A percentile compares a stretch with the other conserved stretches of the same genome.
These are phyloP conservation scores for Drosophila nigromelanica DNA, from an alignment of 1,140 invertebrate genomes.

Conservation along the genomic window DNA sequence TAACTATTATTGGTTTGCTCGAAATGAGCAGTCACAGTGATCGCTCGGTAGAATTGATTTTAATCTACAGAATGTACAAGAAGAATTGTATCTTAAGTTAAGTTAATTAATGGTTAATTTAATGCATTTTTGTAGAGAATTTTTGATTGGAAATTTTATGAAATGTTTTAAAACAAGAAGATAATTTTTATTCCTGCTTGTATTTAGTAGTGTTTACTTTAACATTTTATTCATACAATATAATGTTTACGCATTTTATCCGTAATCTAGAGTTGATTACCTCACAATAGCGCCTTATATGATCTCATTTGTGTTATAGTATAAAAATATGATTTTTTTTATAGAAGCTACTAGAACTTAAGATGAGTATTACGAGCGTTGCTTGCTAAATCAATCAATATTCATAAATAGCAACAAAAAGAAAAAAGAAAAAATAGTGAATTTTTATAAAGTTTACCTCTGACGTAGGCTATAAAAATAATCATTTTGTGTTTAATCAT, in stretches of 20 bases:
- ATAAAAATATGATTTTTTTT: background rate
- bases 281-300: background rate
- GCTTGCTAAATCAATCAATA: slow-evolving; percentile 8
- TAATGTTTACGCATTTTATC: background rate
- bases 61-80: too few species aligned
- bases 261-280: background rate
- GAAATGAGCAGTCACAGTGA: too few species aligned
- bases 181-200: too few species aligned
- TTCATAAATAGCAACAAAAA: background rate
- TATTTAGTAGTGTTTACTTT: too few species aligned
- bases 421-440: background rate
- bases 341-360: background rate
- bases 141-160: too few species aligned
- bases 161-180: too few species aligned
- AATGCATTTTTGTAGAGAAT: too few species aligned
- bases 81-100: too few species aligned
- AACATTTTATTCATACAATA: background rate
- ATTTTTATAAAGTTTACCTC: background rate
- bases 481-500: slow-evolving; percentile 24
- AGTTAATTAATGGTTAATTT: too few species aligned
- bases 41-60: too few species aligned
- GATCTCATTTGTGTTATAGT: background rate
- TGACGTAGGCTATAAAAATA: slow-evolving; percentile 26
- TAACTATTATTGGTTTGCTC: too few species aligned
- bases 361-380: slow-evolving; percentile 14